These are phyloP conservation scores for Spondyliosoma cantharus DNA, from an alignment of 2,797 vertebrate species.

Conservation along the genomic window DNA sequence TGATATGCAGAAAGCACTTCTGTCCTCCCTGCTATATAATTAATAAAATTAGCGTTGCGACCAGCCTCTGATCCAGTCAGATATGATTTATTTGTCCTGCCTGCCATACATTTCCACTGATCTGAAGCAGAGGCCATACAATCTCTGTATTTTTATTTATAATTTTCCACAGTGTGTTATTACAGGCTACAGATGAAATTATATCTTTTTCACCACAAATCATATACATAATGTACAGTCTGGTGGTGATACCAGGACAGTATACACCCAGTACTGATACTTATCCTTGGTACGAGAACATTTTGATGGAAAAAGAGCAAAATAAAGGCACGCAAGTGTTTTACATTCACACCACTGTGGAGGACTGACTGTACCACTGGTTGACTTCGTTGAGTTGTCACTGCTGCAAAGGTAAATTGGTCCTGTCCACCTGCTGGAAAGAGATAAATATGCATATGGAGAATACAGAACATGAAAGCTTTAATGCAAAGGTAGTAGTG, in stretches of 20 bases:
- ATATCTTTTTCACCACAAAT: not conserved
- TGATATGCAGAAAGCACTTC: slow-evolving; percentile 35
- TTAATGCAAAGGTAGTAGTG: not conserved
- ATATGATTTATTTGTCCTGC: slow-evolving; percentile 6
- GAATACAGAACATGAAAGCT: slow-evolving; percentile 6
- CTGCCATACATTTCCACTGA: not conserved
- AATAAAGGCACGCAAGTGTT: not conserved
- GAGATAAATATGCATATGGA: slow-evolving; percentile 16
- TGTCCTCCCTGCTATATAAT: slow-evolving; percentile 16
- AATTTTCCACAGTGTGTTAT: slow-evolving; percentile 16
- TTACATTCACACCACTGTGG: not conserved
- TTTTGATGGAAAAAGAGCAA: not conserved
- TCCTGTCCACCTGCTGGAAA: not conserved
- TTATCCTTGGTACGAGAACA: not conserved
- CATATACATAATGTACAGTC: not conserved
- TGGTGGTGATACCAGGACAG: not conserved
- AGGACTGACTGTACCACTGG: not conserved
- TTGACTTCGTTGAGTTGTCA: slow-evolving; percentile 8
- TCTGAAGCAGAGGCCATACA: slow-evolving; percentile 11
- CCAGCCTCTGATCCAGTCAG: not conserved
- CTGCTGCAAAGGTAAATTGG: slow-evolving; percentile 10
- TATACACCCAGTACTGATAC: not conserved
- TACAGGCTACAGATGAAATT: slow-evolving; percentile 1
- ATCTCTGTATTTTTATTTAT: slow-evolving; percentile 34
- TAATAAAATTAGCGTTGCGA: not conserved